Evolutionary conservation across 2,113 vertebrate genomes (phyloP), one percentile per base, ranked within the genome.

Genomic region (Progne subis): DNA sequence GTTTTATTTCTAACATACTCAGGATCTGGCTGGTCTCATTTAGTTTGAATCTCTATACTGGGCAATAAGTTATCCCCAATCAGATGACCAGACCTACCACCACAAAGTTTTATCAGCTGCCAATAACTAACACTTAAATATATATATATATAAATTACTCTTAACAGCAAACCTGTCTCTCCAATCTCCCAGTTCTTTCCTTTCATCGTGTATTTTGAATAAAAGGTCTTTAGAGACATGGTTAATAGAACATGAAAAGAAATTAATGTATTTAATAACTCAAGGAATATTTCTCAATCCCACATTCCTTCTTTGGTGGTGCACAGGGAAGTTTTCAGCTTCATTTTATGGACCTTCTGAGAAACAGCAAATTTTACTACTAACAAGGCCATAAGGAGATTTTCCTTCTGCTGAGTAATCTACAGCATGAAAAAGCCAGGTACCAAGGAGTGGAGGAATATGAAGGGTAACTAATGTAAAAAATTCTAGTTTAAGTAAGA

Each of bases 371-470:
- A 34, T 56, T 56, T 61, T 34, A 50, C 0, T 63, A 44, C 44
- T 60, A 55, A 28, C 23, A 13, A 12, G 25, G 26, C 13, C 41
- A 14, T 53, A n/a, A 70, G 18, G 19, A 91, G 24, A 43, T 41
- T 70, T 77, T 92, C 32, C 11, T 20, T 88, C 53, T 79, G 6
- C 14, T 29, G 43, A 28, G 25, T 29, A 10, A 31, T 43, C 8
- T 61, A 32, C 28, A 34, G 20, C 26, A 31, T 31, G 23, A 63
- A 79, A 87, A 89, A 82, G 5, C 4, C 64, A 75, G 31, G 44
- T 41, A 5, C 13, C 17, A 53, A 43, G 25, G 15, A 31, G 0
- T 5, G 10, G 10, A 9, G 7, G 5, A 17, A 49, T 6, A 16
- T n/a, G 8, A 12, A 70, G 28, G 23, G 14, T 32, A 92, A 34